Evolutionary conservation across 2,888 invertebrate species (phyloP), one percentile per base, ranked within the genome.

Genomic region (Cryptocephalus primarius): DNA sequence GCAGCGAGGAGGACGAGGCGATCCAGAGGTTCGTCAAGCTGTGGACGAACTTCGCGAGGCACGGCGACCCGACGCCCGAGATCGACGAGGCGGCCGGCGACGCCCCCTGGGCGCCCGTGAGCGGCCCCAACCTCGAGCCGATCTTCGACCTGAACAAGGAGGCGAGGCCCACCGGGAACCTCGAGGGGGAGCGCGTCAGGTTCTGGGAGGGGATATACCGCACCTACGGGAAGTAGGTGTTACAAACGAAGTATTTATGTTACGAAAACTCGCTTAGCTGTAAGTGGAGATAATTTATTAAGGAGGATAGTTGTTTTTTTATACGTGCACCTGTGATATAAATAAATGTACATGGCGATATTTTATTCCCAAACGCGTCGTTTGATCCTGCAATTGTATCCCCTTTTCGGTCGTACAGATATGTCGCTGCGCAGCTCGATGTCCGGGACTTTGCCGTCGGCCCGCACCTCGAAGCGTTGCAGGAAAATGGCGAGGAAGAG

Each of bases 21-120:
- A 59, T 65, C 14, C 54, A 60, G 41, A 56, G 60, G 48, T 60
- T 65, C 45, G 58, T 64, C 1, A 63, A 61, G 52, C 40, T 65
- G 42, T 68, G 68, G 68, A 61, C 66, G 1, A 65, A 63, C 53
- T 68, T 68, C 52, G 65, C 65, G 8, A 60, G 54, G 55, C 53
- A 44, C 42, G 64, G 64, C 8, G 55, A 62, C 44, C 65, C 65
- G 10, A 64, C 62, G 11, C 59, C 61, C 1, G 50, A 58, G 41
- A 11, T 33, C 9, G 45, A 64, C 42, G 50, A 55, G 34, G 38
- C 57, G 9, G 43, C 65, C 8, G 53, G 57, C 42, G 52, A 57
- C 14, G 58, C 63, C 1, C 44, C 48, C 9, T 68, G 67, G 68
- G 53, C 53, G 34, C 57, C 62, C 0, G 53, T 64, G 13, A 50